These are phyloP conservation scores for Athalia circularis DNA, from an alignment of 2,888 invertebrate genomes.

Conservation along the genomic window DNA sequence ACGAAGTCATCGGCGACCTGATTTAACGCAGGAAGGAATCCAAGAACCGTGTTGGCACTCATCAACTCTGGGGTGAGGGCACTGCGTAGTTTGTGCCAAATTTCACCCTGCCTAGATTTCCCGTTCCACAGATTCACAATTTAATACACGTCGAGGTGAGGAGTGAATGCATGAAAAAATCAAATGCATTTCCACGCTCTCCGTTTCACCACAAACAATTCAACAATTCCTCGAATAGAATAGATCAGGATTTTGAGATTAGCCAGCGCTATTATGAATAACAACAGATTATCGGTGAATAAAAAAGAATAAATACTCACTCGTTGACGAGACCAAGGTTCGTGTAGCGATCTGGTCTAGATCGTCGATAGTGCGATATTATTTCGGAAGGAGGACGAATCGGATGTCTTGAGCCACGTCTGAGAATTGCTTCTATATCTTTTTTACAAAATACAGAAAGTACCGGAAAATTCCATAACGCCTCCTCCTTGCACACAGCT, in stretches of 20 bases:
- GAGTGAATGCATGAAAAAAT: background rate
- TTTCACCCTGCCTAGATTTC: constrained; percentile 81
- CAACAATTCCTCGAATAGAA: too few relatives aligned
- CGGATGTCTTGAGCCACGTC: constrained; percentile 84
- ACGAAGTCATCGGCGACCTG: constrained; percentile 87
- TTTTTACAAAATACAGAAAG: constrained; percentile 83
- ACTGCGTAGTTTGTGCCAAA: constrained; percentile 85
- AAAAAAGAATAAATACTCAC: constrained; percentile 75
- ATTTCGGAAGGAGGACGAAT: constrained; percentile 90
- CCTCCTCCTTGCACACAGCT: constrained; percentile 85
- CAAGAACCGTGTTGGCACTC: constrained; percentile 84
- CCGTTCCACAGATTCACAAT: constrained; percentile 8
- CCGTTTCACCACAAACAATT: too few relatives aligned
- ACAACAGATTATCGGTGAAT: too few relatives aligned
- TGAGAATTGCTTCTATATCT: constrained; percentile 87
- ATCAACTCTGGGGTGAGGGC: constrained; percentile 85
- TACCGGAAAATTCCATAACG: constrained; percentile 83
- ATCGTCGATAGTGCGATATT: constrained; percentile 83
- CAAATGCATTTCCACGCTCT: background rate
- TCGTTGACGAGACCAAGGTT: constrained; percentile 89
- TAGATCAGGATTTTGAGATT: background rate
- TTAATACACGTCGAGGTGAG: background rate
- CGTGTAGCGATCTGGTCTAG: constrained; percentile 86
- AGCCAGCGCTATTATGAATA: too few relatives aligned
- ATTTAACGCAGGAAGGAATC: constrained; percentile 85